phyloP scores from a whole-genome alignment of 2,113 vertebrate genomes.

The Uria aalge region DNA sequence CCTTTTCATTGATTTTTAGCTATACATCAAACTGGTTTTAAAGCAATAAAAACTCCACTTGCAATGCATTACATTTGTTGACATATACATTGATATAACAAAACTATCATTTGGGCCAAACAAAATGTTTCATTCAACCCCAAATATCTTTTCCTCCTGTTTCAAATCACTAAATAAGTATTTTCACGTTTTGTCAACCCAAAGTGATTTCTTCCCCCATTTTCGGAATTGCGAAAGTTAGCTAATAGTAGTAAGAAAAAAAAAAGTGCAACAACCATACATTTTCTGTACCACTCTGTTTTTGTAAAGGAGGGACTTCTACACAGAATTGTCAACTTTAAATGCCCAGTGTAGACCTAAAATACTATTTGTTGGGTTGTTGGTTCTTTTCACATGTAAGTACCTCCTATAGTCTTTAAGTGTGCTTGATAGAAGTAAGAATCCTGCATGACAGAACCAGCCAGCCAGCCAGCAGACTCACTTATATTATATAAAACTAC shows the following conservation, averaged over 20 bases:
- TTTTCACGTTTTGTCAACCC: neutral
- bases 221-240: neutral
- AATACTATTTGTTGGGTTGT: neutral
- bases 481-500: neutral
- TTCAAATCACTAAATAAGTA: neutral
- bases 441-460: neutral
- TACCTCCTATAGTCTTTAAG: neutral
- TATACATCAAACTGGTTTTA: neutral
- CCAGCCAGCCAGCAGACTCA: neutral
- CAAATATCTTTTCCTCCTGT: neutral
- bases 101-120: neutral
- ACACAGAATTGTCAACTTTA: neutral
- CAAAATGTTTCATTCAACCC: neutral
- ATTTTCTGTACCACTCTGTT: neutral
- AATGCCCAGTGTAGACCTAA: neutral
- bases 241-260: neutral
- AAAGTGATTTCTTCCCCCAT: neutral
- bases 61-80: neutral
- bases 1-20: neutral
- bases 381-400: neutral
- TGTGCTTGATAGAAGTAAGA: neutral
- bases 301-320: neutral
- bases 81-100: neutral
- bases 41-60: neutral
- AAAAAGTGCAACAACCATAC: neutral